Base-by-base conservation (phyloP, 2,797 vertebrate genomes). In the Xenentodon cancila region DNA sequence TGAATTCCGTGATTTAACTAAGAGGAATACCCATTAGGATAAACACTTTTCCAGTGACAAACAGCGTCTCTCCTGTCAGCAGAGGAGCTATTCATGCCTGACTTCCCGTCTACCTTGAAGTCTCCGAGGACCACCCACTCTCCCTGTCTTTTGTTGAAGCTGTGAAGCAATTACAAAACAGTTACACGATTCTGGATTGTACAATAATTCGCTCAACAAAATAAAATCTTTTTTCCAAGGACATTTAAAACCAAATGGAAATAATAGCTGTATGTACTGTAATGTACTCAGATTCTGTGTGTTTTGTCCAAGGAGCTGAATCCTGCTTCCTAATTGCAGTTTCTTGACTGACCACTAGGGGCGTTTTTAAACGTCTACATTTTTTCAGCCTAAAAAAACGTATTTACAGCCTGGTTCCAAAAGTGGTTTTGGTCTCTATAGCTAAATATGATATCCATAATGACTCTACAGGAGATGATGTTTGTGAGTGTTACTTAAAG, bases 21-120 rank as follows among this genome's bases (percentile, higher is more conserved):
- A 15, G 20, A 52, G 64, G 71, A 78, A 71, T 63, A 42, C 25
- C 32, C 19, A 43, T 45, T 37, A 57, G 32, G 25, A 52, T 2
- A 43, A 22, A 3, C 46, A 12, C 18, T 47, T 56, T 56, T 30
- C 59, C 37, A 32, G 48, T 55, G 71, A 66, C 1, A 44, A 34
- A 19, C 59, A 47, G 57, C 68, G 52, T 73, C 18, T 17, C 42
- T 65, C 49, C 48, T 81, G 79, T 75, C 75, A 84, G 45, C 21
- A 22, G 65, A 64, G 50, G 66, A 67, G 18, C 68, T 69, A 64
- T 74, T 80, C 84, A 72, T 78, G 71, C 71, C 61, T 68, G 76
- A 77, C 73, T 77, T 71, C 68, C 80, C 69, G 81, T 82, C 82
- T 80, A 59, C 60, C 66, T 62, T 65, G 30, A 73, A 69, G 64